These are phyloP conservation scores for Dasyornis broadbenti DNA, from an alignment of 2,113 vertebrate species.

Conservation along the genomic window DNA sequence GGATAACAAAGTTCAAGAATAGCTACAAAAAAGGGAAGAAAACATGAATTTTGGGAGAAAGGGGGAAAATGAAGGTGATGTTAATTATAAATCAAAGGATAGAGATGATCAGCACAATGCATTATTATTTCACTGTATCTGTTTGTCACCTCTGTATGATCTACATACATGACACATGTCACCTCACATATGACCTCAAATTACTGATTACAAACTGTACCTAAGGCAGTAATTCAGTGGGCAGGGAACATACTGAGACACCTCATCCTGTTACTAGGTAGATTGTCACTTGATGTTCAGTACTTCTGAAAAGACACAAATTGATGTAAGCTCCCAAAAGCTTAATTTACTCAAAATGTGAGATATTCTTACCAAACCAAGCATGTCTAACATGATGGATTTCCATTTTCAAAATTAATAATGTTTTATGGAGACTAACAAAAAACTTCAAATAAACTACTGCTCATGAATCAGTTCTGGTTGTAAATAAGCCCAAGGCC, in stretches of 20 bases:
- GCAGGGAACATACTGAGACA: background rate
- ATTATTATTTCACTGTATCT: background rate
- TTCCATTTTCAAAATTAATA: background rate
- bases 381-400: background rate
- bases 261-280: background rate
- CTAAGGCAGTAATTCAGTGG: background rate
- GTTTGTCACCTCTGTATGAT: background rate
- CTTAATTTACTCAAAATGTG: background rate
- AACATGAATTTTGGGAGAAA: background rate
- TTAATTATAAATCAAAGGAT: constrained; percentile 17
- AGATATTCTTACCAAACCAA: background rate
- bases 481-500: background rate
- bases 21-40: background rate
- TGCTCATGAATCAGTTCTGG: background rate
- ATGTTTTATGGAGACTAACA: background rate
- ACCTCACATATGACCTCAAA: background rate
- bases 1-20: constrained; percentile 25
- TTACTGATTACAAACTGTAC: background rate
- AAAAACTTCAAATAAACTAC: background rate
- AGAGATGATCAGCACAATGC: too few relatives aligned
- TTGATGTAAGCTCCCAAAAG: background rate
- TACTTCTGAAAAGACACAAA: background rate
- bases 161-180: background rate
- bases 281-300: background rate
- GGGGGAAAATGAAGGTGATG: background rate